Conservation (phyloP, 2,113 vertebrate species). For the Protomyctophum bolini region DNA sequence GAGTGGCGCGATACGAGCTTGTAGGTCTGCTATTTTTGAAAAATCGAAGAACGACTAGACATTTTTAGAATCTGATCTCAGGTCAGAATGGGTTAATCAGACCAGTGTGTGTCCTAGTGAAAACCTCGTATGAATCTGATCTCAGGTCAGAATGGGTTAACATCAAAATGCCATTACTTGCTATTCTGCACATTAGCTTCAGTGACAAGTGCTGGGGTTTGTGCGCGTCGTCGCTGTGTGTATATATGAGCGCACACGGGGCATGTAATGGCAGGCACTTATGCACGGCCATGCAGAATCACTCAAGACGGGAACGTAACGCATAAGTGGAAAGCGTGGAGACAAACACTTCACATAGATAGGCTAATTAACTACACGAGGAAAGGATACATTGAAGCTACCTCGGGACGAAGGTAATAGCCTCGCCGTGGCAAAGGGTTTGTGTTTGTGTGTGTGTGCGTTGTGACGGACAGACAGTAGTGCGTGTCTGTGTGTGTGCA, state of each 20-base stretch:
- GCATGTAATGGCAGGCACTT: constrained; percentile 62
- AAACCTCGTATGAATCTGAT: no score
- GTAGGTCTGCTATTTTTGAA: no score
- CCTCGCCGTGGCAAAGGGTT: background rate
- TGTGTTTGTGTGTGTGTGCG: background rate
- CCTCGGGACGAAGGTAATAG: constrained; percentile 54
- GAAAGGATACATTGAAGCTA: constrained; percentile 40
- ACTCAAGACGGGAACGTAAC: constrained; percentile 42
- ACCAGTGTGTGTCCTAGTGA: no score
- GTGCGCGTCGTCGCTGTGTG: constrained; percentile 9
- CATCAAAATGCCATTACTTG: constrained; percentile 70
- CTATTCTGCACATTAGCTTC: constrained; percentile 44
- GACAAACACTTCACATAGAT: constrained; percentile 59
- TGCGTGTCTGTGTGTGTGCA: constrained; percentile 31
- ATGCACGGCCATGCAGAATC: constrained; percentile 58
- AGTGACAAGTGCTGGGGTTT: constrained; percentile 24
- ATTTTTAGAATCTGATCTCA: no score
- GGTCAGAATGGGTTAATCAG: no score
- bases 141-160: no score
- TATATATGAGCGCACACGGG: constrained; percentile 7
- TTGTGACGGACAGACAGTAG: no score
- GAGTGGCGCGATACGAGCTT: no score
- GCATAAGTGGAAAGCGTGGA: constrained; percentile 42
- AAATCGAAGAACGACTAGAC: no score
- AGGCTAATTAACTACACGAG: constrained; percentile 64